Base-by-base conservation (phyloP, 2,888 invertebrate species). In the Volucella zonaria region DNA sequence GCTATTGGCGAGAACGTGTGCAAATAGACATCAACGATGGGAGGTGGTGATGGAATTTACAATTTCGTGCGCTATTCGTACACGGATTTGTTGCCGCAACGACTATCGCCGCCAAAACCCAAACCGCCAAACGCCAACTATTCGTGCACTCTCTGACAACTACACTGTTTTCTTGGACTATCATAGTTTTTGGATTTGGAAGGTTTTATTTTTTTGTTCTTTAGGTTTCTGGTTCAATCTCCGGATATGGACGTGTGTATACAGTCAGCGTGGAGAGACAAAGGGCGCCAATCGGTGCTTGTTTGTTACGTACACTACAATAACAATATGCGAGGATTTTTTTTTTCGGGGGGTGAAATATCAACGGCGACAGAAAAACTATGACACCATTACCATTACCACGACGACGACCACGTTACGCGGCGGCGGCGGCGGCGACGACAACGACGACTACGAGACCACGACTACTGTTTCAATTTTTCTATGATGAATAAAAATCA, bases 401-500 rank as follows among this genome's bases (percentile, higher is more conserved):
- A 79, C 40, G 43, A 40, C 56, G 49, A 59, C 58, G 42, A 58
- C 31, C 23, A n/a, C 10, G 15, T 9, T 59, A 58, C 58, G 47
- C 58, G 67, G 40, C 43, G 40, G 45, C 42, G 61, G 64, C 54
- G 74, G 31, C 66, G 49, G 42, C 64, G 66, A 64, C 43, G 58
- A 75, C 79, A 47, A 61, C 71, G 80, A 58, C 75, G 54, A 49
- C 43, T 31, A 40, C 42, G 15, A 62, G 77, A 78, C 70, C 71
- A 71, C 64, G 71, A 71, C 78, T 76, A 68, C 76, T 80, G 83
- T 76, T 80, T 85, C 80, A 85, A 80, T 71, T 85, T 71, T 80
- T 85, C 75, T 85, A 80, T 85, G 83, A 85, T 85, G 83, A 80
- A 76, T 85, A 85, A 80, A 83, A 85, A 80, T 85, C 83, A 85